These are phyloP conservation scores for Tipula helvola DNA, from an alignment of 2,888 invertebrate species.

Conservation along the genomic window DNA sequence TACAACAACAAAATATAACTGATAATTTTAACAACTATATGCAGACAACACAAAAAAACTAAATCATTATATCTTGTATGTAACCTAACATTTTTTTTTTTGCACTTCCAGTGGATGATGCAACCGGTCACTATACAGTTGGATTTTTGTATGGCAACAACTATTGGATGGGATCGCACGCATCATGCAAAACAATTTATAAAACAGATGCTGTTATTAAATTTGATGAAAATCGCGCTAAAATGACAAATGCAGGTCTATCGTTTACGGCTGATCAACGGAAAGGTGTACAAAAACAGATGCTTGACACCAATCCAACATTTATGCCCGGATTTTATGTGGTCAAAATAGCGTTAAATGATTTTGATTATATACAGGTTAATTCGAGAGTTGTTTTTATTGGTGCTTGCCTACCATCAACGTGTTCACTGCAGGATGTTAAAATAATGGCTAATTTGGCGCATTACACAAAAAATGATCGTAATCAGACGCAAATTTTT, in stretches of 20 bases:
- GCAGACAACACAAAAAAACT: not conserved
- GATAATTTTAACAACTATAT: too few relatives aligned
- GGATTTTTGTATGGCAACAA: slow-evolving; percentile 75
- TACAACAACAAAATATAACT: not conserved
- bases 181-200: slow-evolving; percentile 53
- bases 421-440: slow-evolving; percentile 53
- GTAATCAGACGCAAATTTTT: slow-evolving; percentile 37
- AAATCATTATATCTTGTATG: not conserved
- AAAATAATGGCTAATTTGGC: slow-evolving; percentile 39
- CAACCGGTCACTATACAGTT: slow-evolving; percentile 62
- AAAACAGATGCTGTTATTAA: slow-evolving; percentile 36
- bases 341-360: slow-evolving; percentile 44
- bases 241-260: slow-evolving; percentile 23
- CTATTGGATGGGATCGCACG: slow-evolving; percentile 67
- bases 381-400: slow-evolving; percentile 60
- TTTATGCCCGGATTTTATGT: slow-evolving; percentile 57
- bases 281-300: slow-evolving; percentile 22
- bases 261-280: slow-evolving; percentile 29
- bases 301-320: slow-evolving; percentile 41
- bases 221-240: slow-evolving; percentile 26
- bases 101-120: slow-evolving; percentile 47
- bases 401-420: slow-evolving; percentile 61
- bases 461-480: slow-evolving; percentile 34
- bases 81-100: not conserved
- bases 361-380: slow-evolving; percentile 18